Percentiles rank a stretch among this genome's conserved stretches.
Conservation (phyloP, 2,888 invertebrate genomes). For the Sicus ferrugineus region DNA sequence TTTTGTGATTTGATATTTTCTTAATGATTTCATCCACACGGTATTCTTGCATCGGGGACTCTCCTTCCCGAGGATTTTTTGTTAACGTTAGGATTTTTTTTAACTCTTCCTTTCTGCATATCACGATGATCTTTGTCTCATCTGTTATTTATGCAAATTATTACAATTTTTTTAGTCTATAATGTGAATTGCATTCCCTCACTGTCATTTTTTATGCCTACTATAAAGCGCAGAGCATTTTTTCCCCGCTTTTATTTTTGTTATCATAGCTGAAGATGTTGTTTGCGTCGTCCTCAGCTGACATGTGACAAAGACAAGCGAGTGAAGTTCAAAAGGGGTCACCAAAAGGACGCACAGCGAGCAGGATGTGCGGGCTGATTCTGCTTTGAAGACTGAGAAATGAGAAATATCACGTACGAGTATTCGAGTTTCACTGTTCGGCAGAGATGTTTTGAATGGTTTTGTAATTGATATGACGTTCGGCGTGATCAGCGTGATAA, state of each 20-base stretch:
- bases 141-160: slow-evolving; percentile 3
- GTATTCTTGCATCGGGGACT: background rate
- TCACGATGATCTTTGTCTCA: background rate
- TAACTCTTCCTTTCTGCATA: background rate
- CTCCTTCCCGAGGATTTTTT: background rate
- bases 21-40: slow-evolving; percentile 23
- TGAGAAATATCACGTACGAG: slow-evolving; percentile 31
- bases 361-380: slow-evolving; percentile 4
- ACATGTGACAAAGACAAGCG: slow-evolving; percentile 24
- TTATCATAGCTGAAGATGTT: slow-evolving; percentile 35
- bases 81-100: slow-evolving; percentile 1
- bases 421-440: slow-evolving; percentile 6
- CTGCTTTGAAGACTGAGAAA: slow-evolving; percentile 9
- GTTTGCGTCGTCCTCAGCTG: slow-evolving; percentile 36
- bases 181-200: background rate
- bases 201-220: background rate
- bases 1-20: slow-evolving; percentile 13
- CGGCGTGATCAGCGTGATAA: no score
- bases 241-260: slow-evolving; percentile 28
- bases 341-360: background rate
- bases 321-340: background rate
- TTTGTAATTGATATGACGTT: slow-evolving; percentile 16
- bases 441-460: slow-evolving; percentile 19
- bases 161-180: slow-evolving; percentile 2
- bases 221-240: background rate